Evolutionary conservation across 2,797 vertebrate genomes (phyloP).

Genomic region (Anniella stebbinsi): DNA sequence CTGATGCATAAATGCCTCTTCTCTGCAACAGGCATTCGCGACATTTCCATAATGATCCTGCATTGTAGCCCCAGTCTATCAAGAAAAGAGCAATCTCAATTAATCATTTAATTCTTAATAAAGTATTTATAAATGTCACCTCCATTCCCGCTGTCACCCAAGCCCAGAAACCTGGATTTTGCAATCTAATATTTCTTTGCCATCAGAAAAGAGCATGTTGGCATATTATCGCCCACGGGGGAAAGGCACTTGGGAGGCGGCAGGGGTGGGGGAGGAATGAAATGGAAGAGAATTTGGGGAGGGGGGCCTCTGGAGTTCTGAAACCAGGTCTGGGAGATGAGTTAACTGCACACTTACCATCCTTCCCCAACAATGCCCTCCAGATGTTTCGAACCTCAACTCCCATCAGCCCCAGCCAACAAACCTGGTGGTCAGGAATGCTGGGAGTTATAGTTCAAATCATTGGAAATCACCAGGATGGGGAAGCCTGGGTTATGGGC

Average conservation of each 20-base stretch:
- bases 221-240: background rate
- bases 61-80: constrained; percentile 33
- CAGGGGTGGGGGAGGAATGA: background rate
- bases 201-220: background rate
- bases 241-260: background rate
- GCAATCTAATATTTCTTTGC: constrained; percentile 22
- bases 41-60: constrained; percentile 25
- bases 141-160: constrained; percentile 21
- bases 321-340: background rate
- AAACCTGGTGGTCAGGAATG: too few species aligned
- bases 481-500: too few species aligned
- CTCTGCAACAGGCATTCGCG: background rate
- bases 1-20: background rate
- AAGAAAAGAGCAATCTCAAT: constrained; percentile 42
- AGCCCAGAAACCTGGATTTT: constrained; percentile 17
- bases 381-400: too few species aligned
- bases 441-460: too few species aligned
- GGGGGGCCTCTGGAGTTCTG: background rate
- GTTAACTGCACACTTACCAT: background rate
- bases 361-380: too few species aligned
- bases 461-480: too few species aligned
- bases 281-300: background rate
- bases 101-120: constrained; percentile 51
- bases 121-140: constrained; percentile 53
- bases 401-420: too few species aligned